Percentiles rank a stretch among this genome's conserved stretches.
These are phyloP conservation scores for Chesias legatella DNA, from an alignment of 2,888 invertebrate genomes.

Conservation along the genomic window DNA sequence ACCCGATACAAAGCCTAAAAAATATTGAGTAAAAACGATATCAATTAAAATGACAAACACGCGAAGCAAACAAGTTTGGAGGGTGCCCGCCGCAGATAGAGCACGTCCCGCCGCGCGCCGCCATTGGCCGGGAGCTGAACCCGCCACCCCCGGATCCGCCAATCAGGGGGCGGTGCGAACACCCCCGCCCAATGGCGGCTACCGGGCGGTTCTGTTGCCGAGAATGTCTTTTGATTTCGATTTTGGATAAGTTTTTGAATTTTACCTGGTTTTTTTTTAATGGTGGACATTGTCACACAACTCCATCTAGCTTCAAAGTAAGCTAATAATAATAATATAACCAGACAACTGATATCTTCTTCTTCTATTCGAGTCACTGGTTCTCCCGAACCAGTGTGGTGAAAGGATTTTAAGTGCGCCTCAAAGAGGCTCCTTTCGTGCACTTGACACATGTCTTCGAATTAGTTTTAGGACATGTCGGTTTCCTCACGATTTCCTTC, in stretches of 20 bases:
- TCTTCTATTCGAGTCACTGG: too few relatives aligned
- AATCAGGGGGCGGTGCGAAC: conserved; percentile 42
- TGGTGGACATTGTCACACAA: too few relatives aligned
- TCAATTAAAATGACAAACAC: conserved; percentile 74
- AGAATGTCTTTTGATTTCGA: conserved; percentile 36
- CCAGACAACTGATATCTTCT: too few relatives aligned
- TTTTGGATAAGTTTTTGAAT: conserved; percentile 24
- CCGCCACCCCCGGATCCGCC: conserved; percentile 47
- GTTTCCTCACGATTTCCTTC: too few relatives aligned
- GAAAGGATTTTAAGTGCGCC: too few relatives aligned
- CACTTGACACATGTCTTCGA: too few relatives aligned
- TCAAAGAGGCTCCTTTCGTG: too few relatives aligned
- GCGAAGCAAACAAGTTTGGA: conserved; percentile 71
- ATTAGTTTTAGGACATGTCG: too few relatives aligned
- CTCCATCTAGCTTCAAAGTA: too few relatives aligned
- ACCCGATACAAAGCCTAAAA: conserved; percentile 28
- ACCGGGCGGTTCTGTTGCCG: conserved; percentile 20
- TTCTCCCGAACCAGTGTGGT: too few relatives aligned
- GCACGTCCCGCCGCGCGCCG: conserved; percentile 52
- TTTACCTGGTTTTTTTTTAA: conserved; percentile 3
- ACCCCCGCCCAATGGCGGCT: conserved; percentile 39
- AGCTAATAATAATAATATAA: too few relatives aligned
- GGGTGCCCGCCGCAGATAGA: conserved; percentile 63
- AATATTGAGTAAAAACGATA: conserved; percentile 53
- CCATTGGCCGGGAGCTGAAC: conserved; percentile 48